Percentiles rank a stretch among this genome's conserved stretches.
phyloP scores from a whole-genome alignment of 2,888 invertebrate genomes.

The Caenorhabditis sinica region DNA sequence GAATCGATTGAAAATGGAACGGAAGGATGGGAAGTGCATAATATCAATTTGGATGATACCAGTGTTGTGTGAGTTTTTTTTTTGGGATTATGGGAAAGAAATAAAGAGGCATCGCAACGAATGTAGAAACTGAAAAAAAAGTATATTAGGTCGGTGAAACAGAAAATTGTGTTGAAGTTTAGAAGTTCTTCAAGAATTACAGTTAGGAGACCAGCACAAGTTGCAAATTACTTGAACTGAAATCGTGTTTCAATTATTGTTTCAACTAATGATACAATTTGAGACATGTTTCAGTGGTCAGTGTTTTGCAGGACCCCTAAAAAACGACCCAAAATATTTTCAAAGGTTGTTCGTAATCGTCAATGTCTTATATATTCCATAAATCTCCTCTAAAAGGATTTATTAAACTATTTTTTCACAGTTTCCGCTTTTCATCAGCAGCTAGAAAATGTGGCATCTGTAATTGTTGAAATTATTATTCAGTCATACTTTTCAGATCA shows the following conservation, averaged over 20 bases:
- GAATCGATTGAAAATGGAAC: conserved; percentile 54
- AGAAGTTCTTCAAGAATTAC: too few relatives aligned
- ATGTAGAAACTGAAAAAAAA: too few relatives aligned
- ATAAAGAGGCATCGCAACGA: not conserved
- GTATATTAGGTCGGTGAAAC: not conserved
- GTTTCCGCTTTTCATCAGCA: too few relatives aligned
- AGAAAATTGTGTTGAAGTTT: not conserved
- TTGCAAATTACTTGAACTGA: not conserved
- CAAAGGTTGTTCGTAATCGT: too few relatives aligned
- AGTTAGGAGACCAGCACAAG: too few relatives aligned
- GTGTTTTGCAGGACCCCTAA: too few relatives aligned
- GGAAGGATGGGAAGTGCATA: conserved; percentile 63
- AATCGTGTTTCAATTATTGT: not conserved
- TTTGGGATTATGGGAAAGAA: not conserved
- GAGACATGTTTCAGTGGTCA: too few relatives aligned
- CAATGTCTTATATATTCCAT: too few relatives aligned
- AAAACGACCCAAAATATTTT: too few relatives aligned
- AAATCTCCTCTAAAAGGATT: too few relatives aligned
- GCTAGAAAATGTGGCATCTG: not conserved
- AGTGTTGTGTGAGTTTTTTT: conserved; percentile 46
- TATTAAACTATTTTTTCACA: too few relatives aligned
- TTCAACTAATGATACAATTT: not conserved
- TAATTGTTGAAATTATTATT: too few relatives aligned
- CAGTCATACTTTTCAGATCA: conserved; percentile 58
- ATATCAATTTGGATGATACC: conserved; percentile 46